Evolutionary conservation across 92 coral and sea anemone genomes (phyloP), one percentile per base, ranked within the genome.

Genomic region (Zoanthus sociatus): DNA sequence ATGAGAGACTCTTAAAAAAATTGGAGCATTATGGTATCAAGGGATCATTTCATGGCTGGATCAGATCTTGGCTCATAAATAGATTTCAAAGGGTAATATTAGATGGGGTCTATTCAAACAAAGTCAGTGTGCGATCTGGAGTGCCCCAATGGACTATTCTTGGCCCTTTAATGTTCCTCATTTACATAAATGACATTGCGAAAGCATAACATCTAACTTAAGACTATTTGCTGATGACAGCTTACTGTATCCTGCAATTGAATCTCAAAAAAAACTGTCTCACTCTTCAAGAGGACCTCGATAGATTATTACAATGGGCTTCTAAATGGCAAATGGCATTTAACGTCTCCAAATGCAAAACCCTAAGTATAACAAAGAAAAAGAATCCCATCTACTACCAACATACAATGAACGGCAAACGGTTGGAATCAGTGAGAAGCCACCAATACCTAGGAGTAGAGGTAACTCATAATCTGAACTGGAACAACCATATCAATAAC

Each of bases 81-180:
- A 73, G 78, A 69, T 68, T 37, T 37, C 87, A 83, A 74, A 50
- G 42, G 61, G 83, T 87, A 26, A 31, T 48, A 51, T 51, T 68
- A 18, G 67, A 87, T 48, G 69, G 89, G 68, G 30, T 48, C 64
- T 64, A 18, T 18, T 77, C 71, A 20, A 46, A 74, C 63, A 66
- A 67, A 1, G 78, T 66, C 51, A 73, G 67, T 42, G 89, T 64
- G 58, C 33, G 69, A 42, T 86, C 77, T 31, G 89, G 89, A 74
- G 84, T 75, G 54, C 84, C 84, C 67, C 89, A 86, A 82, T 83
- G 89, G 60, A 86, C 83, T 26, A 76, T 86, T 5, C 54, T 84
- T 3, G 79, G 77, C 37, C 87, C 69, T 47, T 64, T 71, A 32
- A 51, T 84, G 87, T 64, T 64, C 1, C 21, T 64, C n/a, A 64